Base-by-base conservation (phyloP, 2,888 invertebrate genomes). In the Pristionchus entomophagus region DNA sequence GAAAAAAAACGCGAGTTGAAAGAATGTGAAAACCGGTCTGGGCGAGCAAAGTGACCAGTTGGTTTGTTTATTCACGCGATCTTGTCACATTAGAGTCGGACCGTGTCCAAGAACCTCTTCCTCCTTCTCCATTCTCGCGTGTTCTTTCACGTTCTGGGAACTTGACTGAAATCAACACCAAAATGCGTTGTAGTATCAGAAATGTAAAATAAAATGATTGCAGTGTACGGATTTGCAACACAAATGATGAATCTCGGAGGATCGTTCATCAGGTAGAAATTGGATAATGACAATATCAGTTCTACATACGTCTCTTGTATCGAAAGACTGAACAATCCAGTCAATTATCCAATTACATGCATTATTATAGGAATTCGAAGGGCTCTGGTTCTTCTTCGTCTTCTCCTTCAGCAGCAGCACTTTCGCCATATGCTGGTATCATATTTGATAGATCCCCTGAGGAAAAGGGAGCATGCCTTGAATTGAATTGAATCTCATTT, bases 191-290 rank as follows among this genome's bases (percentile, higher is more conserved):
- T 8, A 56, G 22, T 56, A n/a, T 56, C 19, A 56, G 22, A 62
- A 29, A 10, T 62, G 29, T 19, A 62, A 32, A 62, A 62, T 32
- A 26, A 12, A 10, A 10, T 45, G 14, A 45, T 65, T 84, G 12
- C 65, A 84, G 84, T 84, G 29, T 84, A 84, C 26, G 84, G 84
- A 0, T 84, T 84, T 35, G 84, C 84, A 12, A 65, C 69, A 3
- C 84, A 84, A 32, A 84, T 84, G 49, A 38, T 84, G 29, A 84
- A 84, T 10, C 32, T 84, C 22, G 84, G 84, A n/a, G 84, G 84
- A 4, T 69, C 65, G 10, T 45, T 84, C 49, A 65, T 84, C 14
- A 14, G 59, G 82, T 82, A 59, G 5, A n/a, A n/a, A n/a, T n/a
- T n/a, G n/a, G n/a, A n/a, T n/a, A n/a, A n/a, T n/a, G n/a, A n/a